A percentile compares a stretch with the other conserved stretches of the same genome.
phyloP scores from a whole-genome alignment of 2,797 vertebrate genomes.

The Rhabdophis nuchalis region DNA sequence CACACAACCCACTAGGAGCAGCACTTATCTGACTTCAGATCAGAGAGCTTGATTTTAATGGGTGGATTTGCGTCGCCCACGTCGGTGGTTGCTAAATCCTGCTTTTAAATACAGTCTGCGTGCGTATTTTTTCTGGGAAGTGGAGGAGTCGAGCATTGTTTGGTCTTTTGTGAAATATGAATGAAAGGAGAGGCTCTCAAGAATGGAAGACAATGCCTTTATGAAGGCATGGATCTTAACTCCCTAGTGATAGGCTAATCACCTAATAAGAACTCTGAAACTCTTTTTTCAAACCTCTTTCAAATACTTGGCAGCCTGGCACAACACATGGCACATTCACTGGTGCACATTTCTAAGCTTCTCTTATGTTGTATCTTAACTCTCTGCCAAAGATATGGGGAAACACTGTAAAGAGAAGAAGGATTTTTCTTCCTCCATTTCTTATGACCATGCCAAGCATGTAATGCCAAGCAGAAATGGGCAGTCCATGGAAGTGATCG shows the following conservation, averaged over 20 bases:
- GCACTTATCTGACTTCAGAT: constrained; percentile 58
- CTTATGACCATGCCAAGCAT: background rate
- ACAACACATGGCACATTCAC: background rate
- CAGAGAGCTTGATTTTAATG: constrained; percentile 63
- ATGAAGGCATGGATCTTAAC: constrained; percentile 41
- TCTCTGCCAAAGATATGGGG: background rate
- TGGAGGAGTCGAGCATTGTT: constrained; percentile 50
- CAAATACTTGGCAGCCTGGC: background rate
- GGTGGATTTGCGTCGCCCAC: constrained; percentile 57
- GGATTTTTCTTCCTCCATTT: background rate
- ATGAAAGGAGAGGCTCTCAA: constrained; percentile 45
- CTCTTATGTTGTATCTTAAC: background rate
- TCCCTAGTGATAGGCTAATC: constrained; percentile 37
- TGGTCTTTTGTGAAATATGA: constrained; percentile 56
- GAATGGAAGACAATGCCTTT: constrained; percentile 34
- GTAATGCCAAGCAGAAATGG: background rate
- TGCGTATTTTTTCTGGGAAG: constrained; percentile 67
- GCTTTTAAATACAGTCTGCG: constrained; percentile 59
- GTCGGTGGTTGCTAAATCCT: constrained; percentile 65
- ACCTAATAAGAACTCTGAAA: background rate
- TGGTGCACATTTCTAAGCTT: too few relatives aligned
- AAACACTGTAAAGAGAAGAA: background rate
- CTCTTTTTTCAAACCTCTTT: constrained; percentile 21
- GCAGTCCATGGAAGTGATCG: too few relatives aligned
- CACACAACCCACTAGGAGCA: constrained; percentile 41